phyloP scores from a whole-genome alignment of 2,888 invertebrate species.

The Synergus gifuensis region DNA sequence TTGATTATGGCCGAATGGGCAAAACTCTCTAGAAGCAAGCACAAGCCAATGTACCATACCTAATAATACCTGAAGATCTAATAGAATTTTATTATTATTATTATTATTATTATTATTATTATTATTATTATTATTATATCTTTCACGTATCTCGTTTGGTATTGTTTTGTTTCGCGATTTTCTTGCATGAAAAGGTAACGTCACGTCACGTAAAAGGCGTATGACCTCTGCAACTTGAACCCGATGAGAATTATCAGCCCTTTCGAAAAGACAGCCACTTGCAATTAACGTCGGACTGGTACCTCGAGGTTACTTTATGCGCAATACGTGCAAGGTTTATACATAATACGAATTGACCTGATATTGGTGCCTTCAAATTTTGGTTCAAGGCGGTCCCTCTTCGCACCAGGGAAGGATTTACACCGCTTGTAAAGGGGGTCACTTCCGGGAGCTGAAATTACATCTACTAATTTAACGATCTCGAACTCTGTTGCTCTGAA shows the following conservation, averaged over 20 bases:
- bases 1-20: too few relatives aligned
- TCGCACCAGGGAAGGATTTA: conserved; percentile 21
- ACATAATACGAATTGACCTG: not conserved
- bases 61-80: not conserved
- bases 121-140: too few relatives aligned
- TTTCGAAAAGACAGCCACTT: not conserved
- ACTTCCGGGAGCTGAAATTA: conserved; percentile 38
- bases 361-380: not conserved
- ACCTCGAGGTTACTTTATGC: not conserved
- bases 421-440: conserved; percentile 1
- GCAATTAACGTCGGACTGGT: conserved; percentile 6
- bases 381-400: not conserved
- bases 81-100: not conserved
- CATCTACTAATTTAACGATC: conserved; percentile 43
- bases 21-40: too few relatives aligned
- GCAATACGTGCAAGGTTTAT: not conserved
- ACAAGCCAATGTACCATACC: too few relatives aligned
- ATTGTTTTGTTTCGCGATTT: too few relatives aligned
- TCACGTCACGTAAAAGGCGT: not conserved
- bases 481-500: conserved; percentile 47
- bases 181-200: not conserved
- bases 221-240: not conserved
- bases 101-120: too few relatives aligned
- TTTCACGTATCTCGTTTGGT: too few relatives aligned
- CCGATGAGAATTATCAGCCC: not conserved